Base-by-base conservation (phyloP, 2,888 invertebrate genomes). In the Hypolimnas misippus region DNA sequence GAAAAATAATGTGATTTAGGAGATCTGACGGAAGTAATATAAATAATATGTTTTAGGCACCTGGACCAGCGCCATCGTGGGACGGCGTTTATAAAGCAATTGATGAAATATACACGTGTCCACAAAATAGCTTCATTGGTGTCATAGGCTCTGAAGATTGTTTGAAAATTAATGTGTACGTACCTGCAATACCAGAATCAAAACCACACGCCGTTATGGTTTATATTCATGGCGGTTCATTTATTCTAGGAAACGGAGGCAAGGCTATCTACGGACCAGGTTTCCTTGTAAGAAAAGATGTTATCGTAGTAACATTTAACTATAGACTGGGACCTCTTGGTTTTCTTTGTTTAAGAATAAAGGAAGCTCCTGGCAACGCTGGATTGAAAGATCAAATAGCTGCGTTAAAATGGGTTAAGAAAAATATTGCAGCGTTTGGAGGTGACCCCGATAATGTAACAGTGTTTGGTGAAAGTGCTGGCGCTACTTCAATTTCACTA, bases 381-480 rank as follows among this genome's bases (percentile, higher is more conserved):
- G 91, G 87, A 0, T 69, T 92, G 1, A 90, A 87, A 75, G 91
- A 92, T 58, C 91, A 91, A 68, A 74, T 90, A 40, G 87, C 89
- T 42, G 91, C 91, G 12, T 70, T 92, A 12, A 83, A 76, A 67
- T 92, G 91, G 91, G 78, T 92, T 0, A 84, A 87, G 70, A 84
- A 81, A 64, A 92, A 91, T 68, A 88, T 92, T 16, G 86, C 80
- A 16, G 82, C 84, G 0, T 91, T 92, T 63, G 89, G 90, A 8
- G 91, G 91, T 10, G 88, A 92, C 66, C 84, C 87, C 5, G 82
- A 91, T 35, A 87, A 89, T 72, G 69, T 92, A 1, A 91, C 91
- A 0, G n/a, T 89, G 5, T 91, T 91, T 68, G 91, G 91, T 4
- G 87, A 89, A 74, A 91, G 91, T 57, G 91, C 91, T 53, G 91